These are phyloP conservation scores for Sminthurinus aureus DNA, from an alignment of 2,888 invertebrate genomes.

Conservation along the genomic window DNA sequence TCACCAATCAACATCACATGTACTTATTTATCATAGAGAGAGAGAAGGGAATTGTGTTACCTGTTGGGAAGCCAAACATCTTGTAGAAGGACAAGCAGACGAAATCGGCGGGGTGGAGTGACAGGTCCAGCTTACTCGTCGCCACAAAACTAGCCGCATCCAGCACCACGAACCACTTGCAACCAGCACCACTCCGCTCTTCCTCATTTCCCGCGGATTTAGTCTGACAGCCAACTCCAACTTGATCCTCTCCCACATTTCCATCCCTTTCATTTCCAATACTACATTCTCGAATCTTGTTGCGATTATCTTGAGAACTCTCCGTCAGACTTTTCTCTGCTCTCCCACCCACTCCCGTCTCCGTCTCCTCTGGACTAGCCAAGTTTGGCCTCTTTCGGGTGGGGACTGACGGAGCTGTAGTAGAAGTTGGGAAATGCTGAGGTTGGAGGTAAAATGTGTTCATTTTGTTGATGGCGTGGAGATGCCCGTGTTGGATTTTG, in stretches of 20 bases:
- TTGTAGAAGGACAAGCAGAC: conserved; percentile 94
- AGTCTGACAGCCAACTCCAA: too few relatives aligned
- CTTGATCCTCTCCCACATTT: neutral
- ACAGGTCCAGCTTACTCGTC: conserved; percentile 80
- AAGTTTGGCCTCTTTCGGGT: neutral
- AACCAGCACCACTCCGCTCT: neutral
- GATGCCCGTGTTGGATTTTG: conserved; percentile 69
- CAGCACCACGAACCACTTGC: conserved; percentile 75
- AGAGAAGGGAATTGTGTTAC: conserved; percentile 42
- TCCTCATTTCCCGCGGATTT: neutral
- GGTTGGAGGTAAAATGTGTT: conserved; percentile 50
- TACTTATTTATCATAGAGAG: neutral
- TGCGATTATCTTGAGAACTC: too few relatives aligned
- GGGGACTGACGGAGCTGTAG: neutral
- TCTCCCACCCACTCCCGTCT: neutral
- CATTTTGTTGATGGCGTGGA: conserved; percentile 46
- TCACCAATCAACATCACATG: neutral
- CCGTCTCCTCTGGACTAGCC: neutral
- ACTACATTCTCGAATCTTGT: conserved; percentile 14
- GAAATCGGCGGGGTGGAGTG: conserved; percentile 81
- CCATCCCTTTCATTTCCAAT: neutral
- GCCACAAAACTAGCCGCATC: conserved; percentile 87
- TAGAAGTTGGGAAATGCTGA: neutral
- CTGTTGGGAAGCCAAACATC: conserved; percentile 95
- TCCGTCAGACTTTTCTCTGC: neutral